Evolutionary conservation across 2,888 invertebrate genomes (phyloP), one percentile per base, ranked within the genome.

Genomic region (Drosophila subsilvestris): DNA sequence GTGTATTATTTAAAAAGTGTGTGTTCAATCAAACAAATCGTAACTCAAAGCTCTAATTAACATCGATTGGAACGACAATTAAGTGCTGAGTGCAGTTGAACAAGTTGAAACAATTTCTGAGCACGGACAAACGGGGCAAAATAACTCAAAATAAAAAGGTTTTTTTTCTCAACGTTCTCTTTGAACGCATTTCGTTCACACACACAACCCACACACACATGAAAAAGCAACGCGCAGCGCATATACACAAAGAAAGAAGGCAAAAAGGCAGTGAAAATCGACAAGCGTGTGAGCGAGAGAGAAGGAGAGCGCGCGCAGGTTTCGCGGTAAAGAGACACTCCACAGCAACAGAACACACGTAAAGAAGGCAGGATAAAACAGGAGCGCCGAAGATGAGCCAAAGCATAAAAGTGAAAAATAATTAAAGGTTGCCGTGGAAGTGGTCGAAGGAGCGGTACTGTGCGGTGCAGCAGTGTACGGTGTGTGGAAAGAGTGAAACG

Each of bases 391-490:
- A 84, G 87, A 82, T 88, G 89, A 78, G 75, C 66, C 67, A 88
- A 86, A 88, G 88, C 80, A 69, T 68, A 86, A 68, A 80, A 78
- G 81, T 75, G 84, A 72, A 86, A 88, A 88, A 82, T 88, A 88
- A 88, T 88, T 82, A 88, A 82, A 86, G 78, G 87, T 80, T 84
- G 69, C 72, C 61, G n/a, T 63, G 78, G 79, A 78, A 67, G 57
- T 44, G 54, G 67, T 45, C 43, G 57, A 57, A 43, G 27, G 59
- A 68, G 70, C 42, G 51, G 68, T 47, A 37, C 14, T 37, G 37
- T 37, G 14, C 7, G 37, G 37, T 37, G 37, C 37, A 37, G 37
- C 37, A 37, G 37, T 37, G 37, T n/a, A 6, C 37, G 37, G 37
- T 49, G 50, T 59, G 54, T 62, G 56, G 56, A 63, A 76, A 60